Base-by-base conservation (phyloP, 1,140 invertebrate species). In the Sipha flava region DNA sequence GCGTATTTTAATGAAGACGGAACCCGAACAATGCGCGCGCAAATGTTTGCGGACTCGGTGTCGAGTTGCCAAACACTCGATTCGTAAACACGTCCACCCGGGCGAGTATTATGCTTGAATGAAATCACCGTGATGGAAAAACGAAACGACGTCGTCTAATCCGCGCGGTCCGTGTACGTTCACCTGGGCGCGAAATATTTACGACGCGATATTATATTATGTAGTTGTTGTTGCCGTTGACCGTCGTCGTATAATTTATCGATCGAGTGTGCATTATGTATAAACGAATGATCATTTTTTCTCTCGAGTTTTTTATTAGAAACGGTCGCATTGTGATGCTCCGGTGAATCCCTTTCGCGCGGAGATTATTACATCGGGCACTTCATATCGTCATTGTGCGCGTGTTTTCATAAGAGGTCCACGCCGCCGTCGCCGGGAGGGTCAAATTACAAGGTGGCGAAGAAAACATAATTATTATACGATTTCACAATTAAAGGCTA, bases 71-170 rank as follows among this genome's bases (percentile, higher is more conserved):
- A 73, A 73, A 73, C n/a, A 54, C 29, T 29, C 2, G 31, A 14
- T 49, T 72, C 68, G 26, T 72, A 72, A 72, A 72, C 68, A 45
- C 1, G n/a, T n/a, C n/a, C n/a, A n/a, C 16, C 4, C 54, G 26
- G 29, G 54, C 16, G 0, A 14, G 9, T 12, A 72, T n/a, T 31
- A 16, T 21, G 59, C 23, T 18, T 47, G 29, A 75, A 54, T 16
- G 72, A 37, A 75, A 75, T 75, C 72, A 37, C 72, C 37, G 72
- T 75, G 16, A 54, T 31, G 72, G 72, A 75, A 75, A 75, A 52
- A 75, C 72, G 31, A 23, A 43, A 66, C 34, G 64, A 12, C 37
- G 18, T 45, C 14, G 34, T 21, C 23, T n/a, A n/a, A n/a, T n/a
- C n/a, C n/a, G n/a, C n/a, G n/a, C n/a, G n/a, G n/a, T n/a, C n/a